These are phyloP conservation scores for Coecobrya sp. DNA, from an alignment of 2,888 invertebrate species.

Conservation along the genomic window DNA sequence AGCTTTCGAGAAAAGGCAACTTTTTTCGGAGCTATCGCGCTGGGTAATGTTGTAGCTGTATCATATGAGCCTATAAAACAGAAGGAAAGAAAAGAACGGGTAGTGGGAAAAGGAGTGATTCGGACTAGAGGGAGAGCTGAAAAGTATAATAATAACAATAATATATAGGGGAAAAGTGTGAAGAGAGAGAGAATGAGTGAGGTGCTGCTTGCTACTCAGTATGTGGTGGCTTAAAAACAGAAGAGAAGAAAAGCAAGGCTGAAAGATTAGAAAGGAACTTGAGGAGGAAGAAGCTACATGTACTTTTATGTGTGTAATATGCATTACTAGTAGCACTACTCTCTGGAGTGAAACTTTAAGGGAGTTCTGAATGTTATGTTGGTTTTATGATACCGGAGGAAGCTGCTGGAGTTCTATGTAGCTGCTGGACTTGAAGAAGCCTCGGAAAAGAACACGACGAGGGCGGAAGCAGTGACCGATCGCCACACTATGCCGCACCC, in stretches of 20 bases:
- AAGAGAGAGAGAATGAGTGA: slow-evolving; percentile 55
- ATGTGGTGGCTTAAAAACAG: slow-evolving; percentile 63
- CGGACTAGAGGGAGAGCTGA: slow-evolving; percentile 47
- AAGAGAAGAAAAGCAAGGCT: slow-evolving; percentile 57
- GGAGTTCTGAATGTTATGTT: slow-evolving; percentile 67
- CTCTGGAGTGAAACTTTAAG: slow-evolving; percentile 79
- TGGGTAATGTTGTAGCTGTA: slow-evolving; percentile 15
- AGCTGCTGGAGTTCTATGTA: slow-evolving; percentile 61
- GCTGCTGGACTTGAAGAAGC: slow-evolving; percentile 72
- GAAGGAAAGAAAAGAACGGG: slow-evolving; percentile 43
- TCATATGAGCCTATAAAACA: slow-evolving; percentile 44
- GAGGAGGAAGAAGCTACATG: slow-evolving; percentile 61
- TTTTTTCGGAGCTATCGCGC: background rate
- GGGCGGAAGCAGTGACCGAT: slow-evolving; percentile 85
- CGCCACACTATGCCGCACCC: slow-evolving; percentile 83
- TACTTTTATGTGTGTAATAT: slow-evolving; percentile 66
- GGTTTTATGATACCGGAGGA: slow-evolving; percentile 77
- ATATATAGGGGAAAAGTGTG: slow-evolving; percentile 62
- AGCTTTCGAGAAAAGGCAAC: slow-evolving; percentile 40
- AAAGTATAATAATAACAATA: slow-evolving; percentile 61
- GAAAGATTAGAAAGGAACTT: slow-evolving; percentile 64
- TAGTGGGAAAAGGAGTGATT: slow-evolving; percentile 18
- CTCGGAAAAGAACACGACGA: slow-evolving; percentile 81
- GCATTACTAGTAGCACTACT: slow-evolving; percentile 54
- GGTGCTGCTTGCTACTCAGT: slow-evolving; percentile 55